These are phyloP conservation scores for Oscheius sp. DNA, from an alignment of 2,888 invertebrate species.

Conservation along the genomic window DNA sequence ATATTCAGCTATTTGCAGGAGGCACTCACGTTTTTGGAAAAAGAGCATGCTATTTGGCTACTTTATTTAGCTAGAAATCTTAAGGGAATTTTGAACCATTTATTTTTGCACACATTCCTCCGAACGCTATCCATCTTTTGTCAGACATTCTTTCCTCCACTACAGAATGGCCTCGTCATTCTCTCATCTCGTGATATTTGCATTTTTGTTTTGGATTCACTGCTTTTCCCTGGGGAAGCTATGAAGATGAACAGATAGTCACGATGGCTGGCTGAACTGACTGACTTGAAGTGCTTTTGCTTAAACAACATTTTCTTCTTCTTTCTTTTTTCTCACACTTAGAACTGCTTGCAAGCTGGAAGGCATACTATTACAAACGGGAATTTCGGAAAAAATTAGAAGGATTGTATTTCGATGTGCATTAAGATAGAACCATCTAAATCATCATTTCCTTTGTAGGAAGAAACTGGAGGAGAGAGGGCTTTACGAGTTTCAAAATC, in stretches of 20 bases:
- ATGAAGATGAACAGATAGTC: constrained; percentile 6
- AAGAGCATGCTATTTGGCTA: too few species aligned
- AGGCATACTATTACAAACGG: constrained; percentile 11
- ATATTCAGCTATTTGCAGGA: too few species aligned
- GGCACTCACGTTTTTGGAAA: too few species aligned
- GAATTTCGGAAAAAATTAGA: neutral
- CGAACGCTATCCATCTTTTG: neutral
- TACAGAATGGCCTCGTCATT: neutral
- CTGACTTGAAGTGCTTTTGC: neutral
- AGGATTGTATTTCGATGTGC: neutral
- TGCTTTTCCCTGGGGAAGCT: neutral
- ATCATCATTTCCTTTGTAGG: neutral
- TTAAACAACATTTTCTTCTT: neutral
- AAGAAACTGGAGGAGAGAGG: neutral
- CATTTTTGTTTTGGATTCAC: neutral
- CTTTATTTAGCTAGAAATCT: too few species aligned
- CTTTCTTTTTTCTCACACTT: neutral
- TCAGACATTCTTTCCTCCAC: neutral
- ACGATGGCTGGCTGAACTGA: neutral
- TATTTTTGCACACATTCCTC: neutral
- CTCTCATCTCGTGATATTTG: neutral
- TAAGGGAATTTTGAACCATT: too few species aligned
- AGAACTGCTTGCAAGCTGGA: neutral
- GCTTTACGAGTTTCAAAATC: neutral
- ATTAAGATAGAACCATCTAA: neutral